Conservation (phyloP, 2,888 invertebrate species). For the Nomada flava region DNA sequence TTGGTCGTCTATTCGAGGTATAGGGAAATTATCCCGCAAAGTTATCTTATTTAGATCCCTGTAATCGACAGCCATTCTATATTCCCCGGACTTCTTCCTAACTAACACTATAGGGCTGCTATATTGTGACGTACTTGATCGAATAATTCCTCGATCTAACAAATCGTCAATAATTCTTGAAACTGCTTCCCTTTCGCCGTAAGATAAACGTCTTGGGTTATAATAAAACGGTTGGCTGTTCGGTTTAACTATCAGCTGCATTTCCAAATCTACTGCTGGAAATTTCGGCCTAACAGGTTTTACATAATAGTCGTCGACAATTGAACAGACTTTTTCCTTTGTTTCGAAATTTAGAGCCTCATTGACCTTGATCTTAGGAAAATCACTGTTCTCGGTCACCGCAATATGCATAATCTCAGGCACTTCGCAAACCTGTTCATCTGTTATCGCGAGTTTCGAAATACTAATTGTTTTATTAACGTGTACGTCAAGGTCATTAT, state of each 20-base stretch:
- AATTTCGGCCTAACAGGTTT: neutral
- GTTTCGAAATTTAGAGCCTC: neutral
- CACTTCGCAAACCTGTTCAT: neutral
- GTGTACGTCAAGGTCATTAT: neutral
- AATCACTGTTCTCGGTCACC: neutral
- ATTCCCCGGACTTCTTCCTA: constrained; percentile 29
- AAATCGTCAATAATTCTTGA: constrained; percentile 11
- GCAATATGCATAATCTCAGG: constrained; percentile 11
- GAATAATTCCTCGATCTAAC: constrained; percentile 29
- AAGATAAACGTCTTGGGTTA: neutral
- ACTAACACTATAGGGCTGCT: constrained; percentile 38
- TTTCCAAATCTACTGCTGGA: constrained; percentile 6
- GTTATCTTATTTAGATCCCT: constrained; percentile 17
- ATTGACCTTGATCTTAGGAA: neutral
- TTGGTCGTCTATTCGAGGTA: constrained; percentile 33
- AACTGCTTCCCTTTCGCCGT: constrained; percentile 9
- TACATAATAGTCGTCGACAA: constrained; percentile 19
- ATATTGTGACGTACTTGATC: constrained; percentile 33
- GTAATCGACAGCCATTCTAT: constrained; percentile 17
- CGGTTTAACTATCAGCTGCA: constrained; percentile 9
- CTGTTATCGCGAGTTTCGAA: neutral
- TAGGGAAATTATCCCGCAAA: constrained; percentile 13
- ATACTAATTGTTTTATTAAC: neutral
- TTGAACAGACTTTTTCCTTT: neutral
- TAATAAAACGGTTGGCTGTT: neutral